Base-by-base conservation (phyloP, 2,888 invertebrate species). In the Maniola hyperantus region DNA sequence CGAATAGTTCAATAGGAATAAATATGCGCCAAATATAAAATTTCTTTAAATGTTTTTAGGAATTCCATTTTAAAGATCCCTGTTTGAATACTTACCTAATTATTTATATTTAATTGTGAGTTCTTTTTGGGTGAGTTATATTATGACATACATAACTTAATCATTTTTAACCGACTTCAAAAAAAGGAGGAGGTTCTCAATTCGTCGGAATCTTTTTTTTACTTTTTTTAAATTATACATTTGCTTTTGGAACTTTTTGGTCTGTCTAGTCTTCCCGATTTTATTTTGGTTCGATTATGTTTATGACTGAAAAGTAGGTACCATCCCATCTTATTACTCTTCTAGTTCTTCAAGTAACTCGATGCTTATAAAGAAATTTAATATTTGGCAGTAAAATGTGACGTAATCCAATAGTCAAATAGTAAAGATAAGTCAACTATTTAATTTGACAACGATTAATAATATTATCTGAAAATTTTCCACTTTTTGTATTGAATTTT, bases 11-110 rank as follows among this genome's bases (percentile, higher is more conserved):
- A 26, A 58, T 68, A 66, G 72, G 42, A 57, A 20, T 67, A 42
- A 42, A 39, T 26, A n/a, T 39, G 15, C 36, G 57, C 67, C 71
- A 71, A 71, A 71, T 73, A 71, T 73, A 65, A 62, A 67, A 63
- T 72, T 73, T 70, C 70, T 72, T 82, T 77, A 77, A 77, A 77
- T 77, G 7, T 15, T 7, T 46, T 46, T 6, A 7, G 7, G 5
- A 33, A 34, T 48, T 11, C 11, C 4, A 6, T 8, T 48, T 46
- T 48, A 46, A 46, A n/a, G n/a, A 15, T 46, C n/a, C 11, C 10
- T 39, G 5, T 51, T 26, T 26, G 4, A 11, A 26, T 15, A 48
- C 11, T 51, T n/a, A n/a, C n/a, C n/a, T n/a, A n/a, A n/a, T n/a
- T n/a, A n/a, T n/a, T n/a, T n/a, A n/a, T n/a, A n/a, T n/a, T 1